phyloP scores from a whole-genome alignment of 2,888 invertebrate species.

The Noctua comes region DNA sequence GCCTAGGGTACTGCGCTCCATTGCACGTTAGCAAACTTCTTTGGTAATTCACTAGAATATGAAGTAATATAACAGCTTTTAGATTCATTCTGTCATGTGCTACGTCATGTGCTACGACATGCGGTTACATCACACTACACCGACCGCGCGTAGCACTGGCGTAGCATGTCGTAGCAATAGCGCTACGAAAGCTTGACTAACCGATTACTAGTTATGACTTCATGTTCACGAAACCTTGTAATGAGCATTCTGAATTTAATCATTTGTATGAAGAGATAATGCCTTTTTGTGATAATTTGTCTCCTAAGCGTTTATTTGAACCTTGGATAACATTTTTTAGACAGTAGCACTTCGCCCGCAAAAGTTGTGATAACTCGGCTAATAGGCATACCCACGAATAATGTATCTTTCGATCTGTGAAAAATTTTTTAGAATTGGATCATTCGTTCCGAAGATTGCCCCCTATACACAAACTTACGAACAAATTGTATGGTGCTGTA shows the following conservation, averaged over 20 bases:
- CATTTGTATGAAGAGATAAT: neutral
- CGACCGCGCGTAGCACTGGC: constrained; percentile 12
- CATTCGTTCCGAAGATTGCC: too few relatives aligned
- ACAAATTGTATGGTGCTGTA: too few relatives aligned
- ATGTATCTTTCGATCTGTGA: too few relatives aligned
- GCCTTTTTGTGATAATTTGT: neutral
- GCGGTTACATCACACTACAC: neutral
- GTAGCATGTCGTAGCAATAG: constrained; percentile 30
- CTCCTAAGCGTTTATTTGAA: neutral
- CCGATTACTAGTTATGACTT: neutral
- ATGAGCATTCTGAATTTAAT: neutral
- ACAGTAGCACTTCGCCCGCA: too few relatives aligned
- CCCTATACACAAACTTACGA: too few relatives aligned
- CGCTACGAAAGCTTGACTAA: constrained; percentile 9
- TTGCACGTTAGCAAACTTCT: neutral
- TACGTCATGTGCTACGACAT: neutral
- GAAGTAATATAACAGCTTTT: neutral
- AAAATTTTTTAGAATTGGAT: too few relatives aligned
- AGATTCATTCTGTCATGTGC: too few relatives aligned
- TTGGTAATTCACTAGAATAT: neutral
- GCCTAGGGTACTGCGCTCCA: too few relatives aligned
- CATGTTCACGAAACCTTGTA: neutral
- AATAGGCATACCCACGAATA: too few relatives aligned
- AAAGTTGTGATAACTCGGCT: too few relatives aligned
- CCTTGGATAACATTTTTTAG: neutral